Conservation (phyloP, 2,797 vertebrate species). For the Ara ararauna region DNA sequence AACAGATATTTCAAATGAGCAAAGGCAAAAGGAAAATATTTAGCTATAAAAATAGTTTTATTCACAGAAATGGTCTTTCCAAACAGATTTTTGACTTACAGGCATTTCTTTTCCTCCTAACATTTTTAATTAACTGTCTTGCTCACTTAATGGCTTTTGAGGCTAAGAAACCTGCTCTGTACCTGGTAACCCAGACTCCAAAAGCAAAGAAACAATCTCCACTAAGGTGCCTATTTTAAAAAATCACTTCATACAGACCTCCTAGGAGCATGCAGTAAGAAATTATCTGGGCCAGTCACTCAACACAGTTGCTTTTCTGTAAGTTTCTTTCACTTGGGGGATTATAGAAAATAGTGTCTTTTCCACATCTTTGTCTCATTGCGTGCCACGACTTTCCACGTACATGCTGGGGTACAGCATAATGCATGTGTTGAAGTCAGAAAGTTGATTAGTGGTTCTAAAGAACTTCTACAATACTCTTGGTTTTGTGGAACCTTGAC, state of each 20-base stretch:
- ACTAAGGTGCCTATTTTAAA: not conserved
- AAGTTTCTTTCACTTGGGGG: not conserved
- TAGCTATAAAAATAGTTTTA: not conserved
- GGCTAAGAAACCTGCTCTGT: not conserved
- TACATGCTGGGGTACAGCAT: too few species aligned
- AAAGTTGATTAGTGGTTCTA: too few species aligned
- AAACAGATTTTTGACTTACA: not conserved
- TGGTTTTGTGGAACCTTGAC: too few species aligned
- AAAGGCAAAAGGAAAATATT: not conserved
- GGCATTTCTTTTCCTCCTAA: not conserved
- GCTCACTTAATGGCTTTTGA: not conserved
- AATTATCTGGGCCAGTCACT: not conserved
- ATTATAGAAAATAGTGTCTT: not conserved
- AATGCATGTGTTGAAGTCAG: too few species aligned
- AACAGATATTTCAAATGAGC: not conserved
- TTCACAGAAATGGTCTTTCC: not conserved
- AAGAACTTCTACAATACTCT: too few species aligned
- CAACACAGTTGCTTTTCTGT: not conserved
- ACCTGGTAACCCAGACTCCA: not conserved
- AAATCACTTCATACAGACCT: not conserved
- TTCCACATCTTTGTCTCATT: not conserved
- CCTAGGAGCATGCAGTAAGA: not conserved
- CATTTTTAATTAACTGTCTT: not conserved
- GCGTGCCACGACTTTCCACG: rapidly evolving
- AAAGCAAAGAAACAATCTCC: not conserved